These are phyloP conservation scores for Anoplopoma fimbria DNA, from an alignment of 2,113 vertebrate species.

Conservation along the genomic window DNA sequence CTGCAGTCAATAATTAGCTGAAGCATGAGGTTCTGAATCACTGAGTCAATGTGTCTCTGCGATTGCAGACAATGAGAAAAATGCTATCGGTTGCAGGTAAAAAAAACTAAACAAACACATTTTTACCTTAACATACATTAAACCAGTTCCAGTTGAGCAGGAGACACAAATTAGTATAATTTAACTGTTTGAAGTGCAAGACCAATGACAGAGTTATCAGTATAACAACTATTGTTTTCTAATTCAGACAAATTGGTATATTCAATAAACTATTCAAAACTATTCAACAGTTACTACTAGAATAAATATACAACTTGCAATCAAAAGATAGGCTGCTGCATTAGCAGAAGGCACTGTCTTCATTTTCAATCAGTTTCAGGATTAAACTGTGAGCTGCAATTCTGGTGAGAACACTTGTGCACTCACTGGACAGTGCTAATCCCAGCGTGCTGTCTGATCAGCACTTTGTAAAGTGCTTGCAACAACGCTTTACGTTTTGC, in stretches of 20 bases:
- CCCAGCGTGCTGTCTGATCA: background rate
- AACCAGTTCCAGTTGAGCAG: background rate
- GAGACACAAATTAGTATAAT: background rate
- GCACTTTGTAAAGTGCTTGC: background rate
- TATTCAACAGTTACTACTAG: too few species aligned
- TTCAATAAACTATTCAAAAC: too few species aligned
- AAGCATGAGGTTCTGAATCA: too few species aligned
- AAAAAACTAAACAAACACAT: background rate
- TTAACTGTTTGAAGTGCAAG: slow-evolving; percentile 3
- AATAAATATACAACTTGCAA: slow-evolving; percentile 1
- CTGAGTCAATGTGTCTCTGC: background rate
- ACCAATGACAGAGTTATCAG: background rate
- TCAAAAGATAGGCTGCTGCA: background rate
- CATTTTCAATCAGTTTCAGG: background rate
- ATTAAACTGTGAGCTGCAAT: background rate
- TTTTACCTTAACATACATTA: background rate
- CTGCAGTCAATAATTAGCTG: too few species aligned
- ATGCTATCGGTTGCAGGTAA: background rate
- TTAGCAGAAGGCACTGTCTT: background rate
- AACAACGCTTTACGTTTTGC: background rate
- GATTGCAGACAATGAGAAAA: background rate
- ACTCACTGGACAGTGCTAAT: background rate
- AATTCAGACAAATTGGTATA: too few species aligned
- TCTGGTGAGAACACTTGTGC: background rate
- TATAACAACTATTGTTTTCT: slow-evolving; percentile 3